Conservation (phyloP, 2,113 vertebrate genomes). For the Seriola quinqueradiata region DNA sequence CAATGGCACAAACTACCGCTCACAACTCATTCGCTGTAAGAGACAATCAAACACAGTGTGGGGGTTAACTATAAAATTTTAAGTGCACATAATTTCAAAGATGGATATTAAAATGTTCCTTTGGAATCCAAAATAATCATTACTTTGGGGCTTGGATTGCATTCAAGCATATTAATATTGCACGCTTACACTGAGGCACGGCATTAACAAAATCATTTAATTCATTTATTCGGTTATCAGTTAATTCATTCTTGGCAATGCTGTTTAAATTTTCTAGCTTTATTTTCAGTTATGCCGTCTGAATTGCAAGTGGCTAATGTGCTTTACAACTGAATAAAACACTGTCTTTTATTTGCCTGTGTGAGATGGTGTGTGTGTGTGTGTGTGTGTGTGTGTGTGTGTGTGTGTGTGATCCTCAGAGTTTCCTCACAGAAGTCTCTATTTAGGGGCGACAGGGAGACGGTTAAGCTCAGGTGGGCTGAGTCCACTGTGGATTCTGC, state of each 20-base stretch:
- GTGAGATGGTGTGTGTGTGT: background rate
- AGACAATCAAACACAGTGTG: conserved; percentile 24
- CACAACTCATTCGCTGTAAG: conserved; percentile 24
- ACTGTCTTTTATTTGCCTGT: conserved; percentile 8
- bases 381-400: background rate
- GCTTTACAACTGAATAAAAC: conserved; percentile 43
- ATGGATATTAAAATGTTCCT: conserved; percentile 51
- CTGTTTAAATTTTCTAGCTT: conserved; percentile 31
- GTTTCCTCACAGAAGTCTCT: conserved; percentile 47
- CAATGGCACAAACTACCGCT: background rate
- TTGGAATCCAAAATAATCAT: conserved; percentile 53
- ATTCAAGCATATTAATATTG: conserved; percentile 56
- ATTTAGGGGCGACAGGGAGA: conserved; percentile 44
- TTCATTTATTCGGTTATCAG: conserved; percentile 49
- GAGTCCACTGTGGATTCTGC: conserved; percentile 73
- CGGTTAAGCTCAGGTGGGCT: conserved; percentile 65
- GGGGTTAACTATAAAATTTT: conserved; percentile 39
- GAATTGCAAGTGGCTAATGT: conserved; percentile 39
- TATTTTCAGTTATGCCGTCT: conserved; percentile 39
- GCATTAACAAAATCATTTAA: conserved; percentile 56
- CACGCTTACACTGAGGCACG: conserved; percentile 25
- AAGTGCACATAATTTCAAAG: conserved; percentile 40
- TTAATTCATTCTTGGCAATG: conserved; percentile 51
- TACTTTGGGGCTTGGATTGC: conserved; percentile 50
- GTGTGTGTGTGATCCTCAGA: conserved; percentile 10